phyloP scores from a whole-genome alignment of 2,113 vertebrate genomes.

The Rafetus swinhoei region DNA sequence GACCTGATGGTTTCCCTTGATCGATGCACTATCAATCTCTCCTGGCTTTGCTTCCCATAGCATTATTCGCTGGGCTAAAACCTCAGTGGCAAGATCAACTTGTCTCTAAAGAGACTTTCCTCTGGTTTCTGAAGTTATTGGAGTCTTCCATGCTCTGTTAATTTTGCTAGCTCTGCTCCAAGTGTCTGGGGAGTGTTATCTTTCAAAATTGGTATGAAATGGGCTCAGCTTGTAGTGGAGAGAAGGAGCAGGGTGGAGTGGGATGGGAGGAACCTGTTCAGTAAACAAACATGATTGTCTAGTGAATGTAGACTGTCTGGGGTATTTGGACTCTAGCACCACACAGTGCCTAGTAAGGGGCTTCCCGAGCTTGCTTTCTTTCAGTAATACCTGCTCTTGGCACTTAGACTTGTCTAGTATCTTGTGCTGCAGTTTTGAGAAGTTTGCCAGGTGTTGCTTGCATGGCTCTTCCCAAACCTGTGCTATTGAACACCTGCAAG shows the following conservation, averaged over 20 bases:
- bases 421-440: too few relatives aligned
- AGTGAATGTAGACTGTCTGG: neutral
- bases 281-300: neutral
- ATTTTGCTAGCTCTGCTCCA: too few relatives aligned
- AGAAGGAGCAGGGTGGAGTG: neutral
- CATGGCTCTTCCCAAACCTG: slow-evolving; percentile 37
- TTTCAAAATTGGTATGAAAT: rapidly evolving
- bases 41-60: neutral
- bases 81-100: neutral
- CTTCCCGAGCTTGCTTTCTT: neutral
- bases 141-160: neutral
- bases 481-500: slow-evolving; percentile 5
- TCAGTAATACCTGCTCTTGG: slow-evolving; percentile 36
- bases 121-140: too few relatives aligned
- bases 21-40: neutral
- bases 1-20: neutral
- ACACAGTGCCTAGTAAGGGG: neutral
- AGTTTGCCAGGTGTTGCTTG: neutral
- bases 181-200: rapidly evolving
- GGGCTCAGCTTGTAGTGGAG: rapidly evolving
- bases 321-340: neutral
- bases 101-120: too few relatives aligned
- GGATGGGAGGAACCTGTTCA: rapidly evolving
- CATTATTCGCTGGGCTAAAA: neutral
- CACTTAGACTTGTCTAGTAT: slow-evolving; percentile 31